Evolutionary conservation across 2,797 vertebrate species (phyloP).

Genomic region (Lates japonicus): DNA sequence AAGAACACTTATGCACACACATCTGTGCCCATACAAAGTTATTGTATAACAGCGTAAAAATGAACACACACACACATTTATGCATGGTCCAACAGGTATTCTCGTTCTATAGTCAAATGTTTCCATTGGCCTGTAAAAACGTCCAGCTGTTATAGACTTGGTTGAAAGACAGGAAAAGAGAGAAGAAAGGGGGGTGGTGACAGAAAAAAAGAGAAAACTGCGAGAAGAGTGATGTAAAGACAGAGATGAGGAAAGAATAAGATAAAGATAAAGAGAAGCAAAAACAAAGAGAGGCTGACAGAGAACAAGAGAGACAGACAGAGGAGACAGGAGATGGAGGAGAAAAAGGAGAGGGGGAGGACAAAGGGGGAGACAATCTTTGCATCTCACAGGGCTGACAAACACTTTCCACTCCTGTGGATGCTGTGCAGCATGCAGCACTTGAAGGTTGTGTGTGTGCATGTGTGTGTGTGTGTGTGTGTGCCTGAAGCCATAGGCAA

Average conservation of each 20-base stretch:
- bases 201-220: constrained; percentile 16
- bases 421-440: constrained; percentile 62
- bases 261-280: neutral
- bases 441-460: constrained; percentile 22
- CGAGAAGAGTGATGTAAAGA: neutral
- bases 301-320: constrained; percentile 12
- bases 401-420: constrained; percentile 78
- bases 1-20: constrained; percentile 36
- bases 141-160: constrained; percentile 57
- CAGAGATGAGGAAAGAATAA: constrained; percentile 11
- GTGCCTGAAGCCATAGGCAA: constrained; percentile 61
- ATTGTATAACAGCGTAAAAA: constrained; percentile 49
- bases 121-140: constrained; percentile 69
- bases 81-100: constrained; percentile 52
- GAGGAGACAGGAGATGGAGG: constrained; percentile 14
- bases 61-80: constrained; percentile 19
- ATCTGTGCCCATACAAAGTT: constrained; percentile 51
- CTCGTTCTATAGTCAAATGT: constrained; percentile 52
- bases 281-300: constrained; percentile 1
- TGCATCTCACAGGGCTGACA: constrained; percentile 67
- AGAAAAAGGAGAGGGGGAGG: constrained; percentile 6
- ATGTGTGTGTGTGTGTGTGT: constrained; percentile 31
- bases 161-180: constrained; percentile 14
- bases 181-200: neutral
- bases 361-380: constrained; percentile 19